phyloP scores from a whole-genome alignment of 1,140 invertebrate species.

The Cepaea nemoralis region DNA sequence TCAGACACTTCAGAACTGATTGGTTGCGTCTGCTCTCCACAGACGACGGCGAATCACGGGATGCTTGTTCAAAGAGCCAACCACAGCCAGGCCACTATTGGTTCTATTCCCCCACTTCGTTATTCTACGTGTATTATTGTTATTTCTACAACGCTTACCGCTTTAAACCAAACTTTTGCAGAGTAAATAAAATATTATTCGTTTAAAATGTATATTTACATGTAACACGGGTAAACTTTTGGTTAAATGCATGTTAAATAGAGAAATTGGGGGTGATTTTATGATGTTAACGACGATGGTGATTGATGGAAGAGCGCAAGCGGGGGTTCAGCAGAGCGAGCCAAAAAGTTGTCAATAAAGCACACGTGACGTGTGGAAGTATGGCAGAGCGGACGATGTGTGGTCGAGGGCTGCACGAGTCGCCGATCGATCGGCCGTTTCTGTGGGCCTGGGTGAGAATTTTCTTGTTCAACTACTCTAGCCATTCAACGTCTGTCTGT shows the following conservation, averaged over 20 bases:
- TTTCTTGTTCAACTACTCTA: not conserved
- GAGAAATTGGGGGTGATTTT: not conserved
- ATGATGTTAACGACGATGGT: not conserved
- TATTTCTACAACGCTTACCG: not conserved
- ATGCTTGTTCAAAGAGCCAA: constrained; percentile 27
- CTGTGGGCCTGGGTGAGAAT: constrained; percentile 19
- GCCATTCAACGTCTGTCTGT: too few species aligned
- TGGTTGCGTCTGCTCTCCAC: constrained; percentile 23
- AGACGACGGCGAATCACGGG: constrained; percentile 30
- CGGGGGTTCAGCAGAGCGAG: constrained; percentile 14
- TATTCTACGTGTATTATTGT: not conserved
- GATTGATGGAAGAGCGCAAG: constrained; percentile 28
- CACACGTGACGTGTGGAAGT: constrained; percentile 27
- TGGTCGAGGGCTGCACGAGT: not conserved
- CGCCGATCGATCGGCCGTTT: not conserved
- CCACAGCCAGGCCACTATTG: constrained; percentile 34
- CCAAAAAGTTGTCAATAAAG: constrained; percentile 39
- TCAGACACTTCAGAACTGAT: constrained; percentile 34
- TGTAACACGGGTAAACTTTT: not conserved
- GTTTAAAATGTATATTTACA: not conserved
- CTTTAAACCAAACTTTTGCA: not conserved
- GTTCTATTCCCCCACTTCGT: not conserved
- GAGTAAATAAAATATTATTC: not conserved
- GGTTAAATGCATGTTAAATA: not conserved
- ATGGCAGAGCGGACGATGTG: not conserved